A percentile compares a stretch with the other conserved stretches of the same genome.
Evolutionary conservation across 1,140 invertebrate species (phyloP).

Genomic region (Danaus melanippus): DNA sequence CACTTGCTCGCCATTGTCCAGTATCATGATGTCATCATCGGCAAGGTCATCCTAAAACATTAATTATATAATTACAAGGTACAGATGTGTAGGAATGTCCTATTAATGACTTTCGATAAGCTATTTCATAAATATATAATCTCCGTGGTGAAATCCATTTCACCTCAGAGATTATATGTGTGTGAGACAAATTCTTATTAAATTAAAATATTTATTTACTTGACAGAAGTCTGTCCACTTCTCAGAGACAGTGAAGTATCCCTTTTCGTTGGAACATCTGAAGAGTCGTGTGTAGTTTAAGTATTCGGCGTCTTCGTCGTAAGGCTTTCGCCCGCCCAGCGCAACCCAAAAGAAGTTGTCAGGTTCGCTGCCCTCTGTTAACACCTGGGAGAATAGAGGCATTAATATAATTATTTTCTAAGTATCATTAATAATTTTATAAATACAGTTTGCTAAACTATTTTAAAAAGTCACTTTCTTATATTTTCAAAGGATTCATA

Average conservation of each 20-base stretch:
- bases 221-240: conserved; percentile 99
- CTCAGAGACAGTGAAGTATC: conserved; percentile 98
- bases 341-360: conserved; percentile 99
- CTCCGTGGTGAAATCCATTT: too few relatives aligned
- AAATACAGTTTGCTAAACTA: too few relatives aligned
- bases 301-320: conserved; percentile 92
- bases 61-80: too few relatives aligned
- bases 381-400: conserved; percentile 70
- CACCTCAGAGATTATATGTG: too few relatives aligned
- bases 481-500: too few relatives aligned
- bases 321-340: conserved; percentile 92
- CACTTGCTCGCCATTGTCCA: conserved; percentile 98
- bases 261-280: conserved; percentile 99
- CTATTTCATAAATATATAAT: too few relatives aligned
- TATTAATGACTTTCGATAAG: too few relatives aligned
- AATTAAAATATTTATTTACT: conserved; percentile 72
- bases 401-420: background rate
- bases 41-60: conserved; percentile 92
- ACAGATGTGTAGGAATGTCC: too few relatives aligned
- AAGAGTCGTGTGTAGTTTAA: conserved; percentile 97
- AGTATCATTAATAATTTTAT: too few relatives aligned
- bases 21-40: conserved; percentile 99
- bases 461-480: too few relatives aligned
- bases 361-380: conserved; percentile 98
- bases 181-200: background rate